Percentiles rank a stretch among this genome's conserved stretches.
Evolutionary conservation across 2,888 invertebrate genomes (phyloP).

Genomic region (Ethmia dodecea): DNA sequence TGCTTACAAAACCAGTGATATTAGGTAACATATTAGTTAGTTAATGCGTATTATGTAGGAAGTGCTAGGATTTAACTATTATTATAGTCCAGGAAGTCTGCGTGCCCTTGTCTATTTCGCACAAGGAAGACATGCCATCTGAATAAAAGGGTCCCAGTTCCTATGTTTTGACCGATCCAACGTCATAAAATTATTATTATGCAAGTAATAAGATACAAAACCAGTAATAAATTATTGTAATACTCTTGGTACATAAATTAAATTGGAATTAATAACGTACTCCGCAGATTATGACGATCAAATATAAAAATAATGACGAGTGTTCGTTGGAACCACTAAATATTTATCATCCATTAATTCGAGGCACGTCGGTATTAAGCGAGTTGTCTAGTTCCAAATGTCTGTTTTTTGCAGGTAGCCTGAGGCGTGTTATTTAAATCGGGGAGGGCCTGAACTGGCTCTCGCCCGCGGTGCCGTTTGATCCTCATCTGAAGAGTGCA

Average conservation of each 20-base stretch:
- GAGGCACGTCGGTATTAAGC: conserved; percentile 7
- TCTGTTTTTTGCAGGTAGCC: conserved; percentile 34
- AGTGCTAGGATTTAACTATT: conserved; percentile 21
- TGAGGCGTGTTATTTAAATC: conserved; percentile 45
- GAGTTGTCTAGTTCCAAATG: conserved; percentile 22
- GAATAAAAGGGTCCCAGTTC: neutral
- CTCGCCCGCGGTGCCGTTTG: conserved; percentile 42
- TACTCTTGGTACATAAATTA: too few species aligned
- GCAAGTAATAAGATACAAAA: too few species aligned
- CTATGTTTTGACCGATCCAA: conserved; percentile 1
- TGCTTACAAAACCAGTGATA: too few species aligned
- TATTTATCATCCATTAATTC: conserved; percentile 1
- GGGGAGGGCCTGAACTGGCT: conserved; percentile 46
- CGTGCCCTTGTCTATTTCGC: conserved; percentile 42
- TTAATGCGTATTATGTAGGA: conserved; percentile 17
- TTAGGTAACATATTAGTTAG: too few species aligned
- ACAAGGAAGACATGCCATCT: conserved; percentile 51
- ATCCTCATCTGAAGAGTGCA: too few species aligned
- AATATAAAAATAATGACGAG: too few species aligned
- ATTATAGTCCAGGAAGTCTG: conserved; percentile 40
- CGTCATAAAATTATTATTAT: too few species aligned
- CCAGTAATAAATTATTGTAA: too few species aligned
- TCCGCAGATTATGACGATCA: too few species aligned
- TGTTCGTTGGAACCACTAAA: too few species aligned
- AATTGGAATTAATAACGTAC: too few species aligned